Base-by-base conservation (phyloP, 2,888 invertebrate species). In the Phragmatobia fuliginosa region DNA sequence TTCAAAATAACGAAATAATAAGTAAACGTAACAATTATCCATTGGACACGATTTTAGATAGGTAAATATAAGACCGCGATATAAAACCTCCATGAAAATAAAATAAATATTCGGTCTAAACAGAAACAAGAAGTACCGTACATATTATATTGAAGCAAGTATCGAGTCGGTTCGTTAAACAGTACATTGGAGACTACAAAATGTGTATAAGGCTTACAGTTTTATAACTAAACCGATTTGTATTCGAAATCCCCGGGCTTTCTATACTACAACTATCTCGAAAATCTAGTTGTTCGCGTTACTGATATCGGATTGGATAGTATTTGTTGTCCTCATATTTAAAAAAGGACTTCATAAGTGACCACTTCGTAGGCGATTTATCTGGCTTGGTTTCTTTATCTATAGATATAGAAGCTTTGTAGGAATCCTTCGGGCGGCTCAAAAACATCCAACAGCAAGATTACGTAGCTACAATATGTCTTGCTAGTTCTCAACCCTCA, bases 181-280 rank as follows among this genome's bases (percentile, higher is more conserved):
- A 77, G 81, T 79, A 70, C 86, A 79, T 78, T 62, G 72, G 87
- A 84, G 87, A 87, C 82, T 82, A 81, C 85, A 85, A 82, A 87
- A 85, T 85, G 85, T 85, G 87, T 84, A 88, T 87, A 80, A 86
- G 86, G 83, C 79, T 85, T 81, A 84, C 85, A 89, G 90, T 92
- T 92, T 92, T 91, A 88, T 89, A 92, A 92, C 93, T 90, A 90
- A 91, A 90, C 85, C 92, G 87, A 92, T 93, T 92, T 92, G 91
- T 91, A 91, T 91, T 88, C 90, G 79, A 87, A 88, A 87, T 91
- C 91, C 88, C 75, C 56, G 28, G 64, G 71, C 67, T 79, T 68
- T 45, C 49, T 69, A 66, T 75, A 74, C 58, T 68, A 75, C 74
- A 72, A 75, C 75, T 74, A 78, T 63, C 81, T 79, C 69, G 68